Percentiles rank a stretch among this genome's conserved stretches.
phyloP scores from a whole-genome alignment of 2,797 vertebrate species.

The Coluber constrictor region DNA sequence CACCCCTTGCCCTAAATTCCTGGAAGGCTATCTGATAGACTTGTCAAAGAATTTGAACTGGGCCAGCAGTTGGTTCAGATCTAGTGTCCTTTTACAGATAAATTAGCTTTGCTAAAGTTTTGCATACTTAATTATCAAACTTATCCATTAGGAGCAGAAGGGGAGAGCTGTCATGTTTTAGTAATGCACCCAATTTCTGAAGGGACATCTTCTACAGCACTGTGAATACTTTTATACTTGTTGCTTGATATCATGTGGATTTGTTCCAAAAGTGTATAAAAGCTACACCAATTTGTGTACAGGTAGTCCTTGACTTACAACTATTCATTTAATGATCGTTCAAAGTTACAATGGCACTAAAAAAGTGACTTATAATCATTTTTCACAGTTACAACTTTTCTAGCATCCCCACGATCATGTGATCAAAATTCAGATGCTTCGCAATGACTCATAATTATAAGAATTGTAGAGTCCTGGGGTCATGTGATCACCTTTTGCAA shows the following conservation, averaged over 20 bases:
- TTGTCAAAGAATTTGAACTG: not conserved
- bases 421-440: not conserved
- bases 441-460: not conserved
- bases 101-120: not conserved
- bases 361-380: not conserved
- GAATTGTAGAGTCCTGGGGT: not conserved
- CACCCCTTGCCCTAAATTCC: not conserved
- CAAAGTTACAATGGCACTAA: not conserved
- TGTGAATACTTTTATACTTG: not conserved
- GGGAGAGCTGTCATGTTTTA: not conserved
- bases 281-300: not conserved
- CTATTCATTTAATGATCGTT: not conserved
- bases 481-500: not conserved
- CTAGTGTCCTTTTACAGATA: not conserved
- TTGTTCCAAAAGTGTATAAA: not conserved
- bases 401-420: rapidly evolving
- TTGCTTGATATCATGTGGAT: not conserved
- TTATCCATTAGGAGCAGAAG: not conserved
- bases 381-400: too few relatives aligned
- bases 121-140: not conserved
- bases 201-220: not conserved
- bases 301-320: not conserved
- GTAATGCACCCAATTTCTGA: not conserved
- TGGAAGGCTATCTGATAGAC: not conserved
- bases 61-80: too few relatives aligned